Percentiles rank a stretch among this genome's conserved stretches.
phyloP scores from a whole-genome alignment of 37 sponge, comb jelly and placozoan species.

The Chondrilla cf. caribensis region DNA sequence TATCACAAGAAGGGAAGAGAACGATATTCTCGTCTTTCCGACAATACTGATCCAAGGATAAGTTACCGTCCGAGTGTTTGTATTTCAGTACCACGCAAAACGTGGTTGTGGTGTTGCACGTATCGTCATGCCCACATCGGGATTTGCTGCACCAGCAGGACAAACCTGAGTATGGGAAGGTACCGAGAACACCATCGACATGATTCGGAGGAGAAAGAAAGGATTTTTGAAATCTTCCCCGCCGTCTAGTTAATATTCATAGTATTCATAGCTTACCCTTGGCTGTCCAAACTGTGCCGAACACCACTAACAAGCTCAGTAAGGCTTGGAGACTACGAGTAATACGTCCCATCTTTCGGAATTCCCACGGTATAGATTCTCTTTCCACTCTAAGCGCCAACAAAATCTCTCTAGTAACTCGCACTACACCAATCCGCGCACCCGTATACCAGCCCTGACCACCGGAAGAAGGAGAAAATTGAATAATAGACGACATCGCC shows the following conservation, averaged over 20 bases:
- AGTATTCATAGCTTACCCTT: conserved; percentile 6
- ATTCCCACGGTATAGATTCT: no score
- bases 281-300: conserved; percentile 6
- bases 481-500: no score
- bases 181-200: no score
- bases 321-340: no score
- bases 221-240: background rate
- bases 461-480: no score
- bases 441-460: no score
- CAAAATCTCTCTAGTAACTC: no score
- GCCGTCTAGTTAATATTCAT: conserved; percentile 1
- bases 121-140: background rate
- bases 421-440: no score
- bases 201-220: background rate
- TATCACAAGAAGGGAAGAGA: background rate
- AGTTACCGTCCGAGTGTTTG: background rate
- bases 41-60: background rate
- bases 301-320: no score
- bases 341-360: no score
- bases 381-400: no score
- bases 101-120: background rate
- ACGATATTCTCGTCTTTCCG: background rate
- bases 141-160: background rate
- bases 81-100: background rate
- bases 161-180: background rate